phyloP scores from a whole-genome alignment of 2,797 vertebrate species.

The Hemitrygon akajei region DNA sequence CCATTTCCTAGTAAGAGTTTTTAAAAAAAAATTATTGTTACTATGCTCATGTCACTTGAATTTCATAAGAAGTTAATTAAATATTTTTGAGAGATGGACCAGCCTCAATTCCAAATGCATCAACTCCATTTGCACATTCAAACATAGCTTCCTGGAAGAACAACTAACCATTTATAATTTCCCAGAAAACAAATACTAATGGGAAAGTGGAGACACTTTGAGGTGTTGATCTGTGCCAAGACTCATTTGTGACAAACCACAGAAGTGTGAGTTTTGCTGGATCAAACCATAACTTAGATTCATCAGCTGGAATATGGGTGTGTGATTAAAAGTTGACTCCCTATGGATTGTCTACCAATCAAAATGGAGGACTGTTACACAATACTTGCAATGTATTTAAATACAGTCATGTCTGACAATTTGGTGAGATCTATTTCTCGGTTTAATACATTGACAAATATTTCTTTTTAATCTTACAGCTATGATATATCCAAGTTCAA shows the following conservation, averaged over 20 bases:
- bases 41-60: neutral
- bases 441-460: neutral
- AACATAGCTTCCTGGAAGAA: too few relatives aligned
- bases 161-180: too few relatives aligned
- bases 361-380: too few relatives aligned
- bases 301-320: neutral
- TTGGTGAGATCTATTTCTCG: neutral
- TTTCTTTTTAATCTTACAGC: conserved; percentile 46
- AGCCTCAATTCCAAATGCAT: neutral
- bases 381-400: neutral
- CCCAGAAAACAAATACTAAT: too few relatives aligned
- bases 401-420: neutral
- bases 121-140: neutral
- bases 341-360: neutral
- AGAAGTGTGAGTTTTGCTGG: neutral
- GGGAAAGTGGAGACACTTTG: too few relatives aligned
- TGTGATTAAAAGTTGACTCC: neutral
- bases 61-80: neutral
- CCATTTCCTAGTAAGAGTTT: too few relatives aligned
- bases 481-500: conserved; percentile 53
- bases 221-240: neutral
- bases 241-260: neutral
- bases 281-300: neutral
- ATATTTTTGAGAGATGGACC: neutral
- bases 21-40: neutral